These are phyloP conservation scores for Hypercompe scribonia DNA, from an alignment of 2,888 invertebrate genomes.

Conservation along the genomic window DNA sequence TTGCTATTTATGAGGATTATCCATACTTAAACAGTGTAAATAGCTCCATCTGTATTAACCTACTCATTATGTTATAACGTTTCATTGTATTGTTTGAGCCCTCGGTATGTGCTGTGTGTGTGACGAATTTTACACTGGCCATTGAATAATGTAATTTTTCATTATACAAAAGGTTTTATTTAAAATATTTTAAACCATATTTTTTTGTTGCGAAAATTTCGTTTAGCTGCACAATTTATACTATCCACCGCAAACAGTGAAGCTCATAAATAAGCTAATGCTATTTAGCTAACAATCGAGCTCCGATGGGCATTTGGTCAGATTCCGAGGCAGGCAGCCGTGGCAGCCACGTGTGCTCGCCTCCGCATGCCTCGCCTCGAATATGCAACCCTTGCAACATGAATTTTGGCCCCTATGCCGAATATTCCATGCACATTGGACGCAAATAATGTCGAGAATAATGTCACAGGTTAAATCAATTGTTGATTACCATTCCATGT, in stretches of 20 bases:
- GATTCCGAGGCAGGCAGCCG: constrained; percentile 81
- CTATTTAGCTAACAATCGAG: constrained; percentile 82
- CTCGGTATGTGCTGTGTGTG: constrained; percentile 11
- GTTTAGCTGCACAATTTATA: neutral
- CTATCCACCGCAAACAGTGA: constrained; percentile 58
- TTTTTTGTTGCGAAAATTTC: constrained; percentile 39
- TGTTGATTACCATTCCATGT: constrained; percentile 62
- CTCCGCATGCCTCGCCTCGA: constrained; percentile 80
- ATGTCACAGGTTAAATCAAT: constrained; percentile 67
- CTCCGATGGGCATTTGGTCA: constrained; percentile 84
- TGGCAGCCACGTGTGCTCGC: constrained; percentile 83
- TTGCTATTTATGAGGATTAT: constrained; percentile 85
- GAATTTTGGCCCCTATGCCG: constrained; percentile 81
- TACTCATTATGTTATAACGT: constrained; percentile 44
- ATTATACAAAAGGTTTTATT: neutral
- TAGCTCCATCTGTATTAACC: constrained; percentile 57
- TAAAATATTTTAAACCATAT: neutral
- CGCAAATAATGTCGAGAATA: constrained; percentile 74
- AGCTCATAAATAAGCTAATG: constrained; percentile 81
- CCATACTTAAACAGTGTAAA: constrained; percentile 64
- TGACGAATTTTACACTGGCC: constrained; percentile 5
- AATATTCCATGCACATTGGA: constrained; percentile 80
- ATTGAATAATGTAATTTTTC: neutral
- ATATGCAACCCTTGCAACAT: constrained; percentile 79
- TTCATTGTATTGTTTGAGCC: constrained; percentile 21